phyloP scores from a whole-genome alignment of 2,888 invertebrate genomes.

The Polydrusus cervinus region DNA sequence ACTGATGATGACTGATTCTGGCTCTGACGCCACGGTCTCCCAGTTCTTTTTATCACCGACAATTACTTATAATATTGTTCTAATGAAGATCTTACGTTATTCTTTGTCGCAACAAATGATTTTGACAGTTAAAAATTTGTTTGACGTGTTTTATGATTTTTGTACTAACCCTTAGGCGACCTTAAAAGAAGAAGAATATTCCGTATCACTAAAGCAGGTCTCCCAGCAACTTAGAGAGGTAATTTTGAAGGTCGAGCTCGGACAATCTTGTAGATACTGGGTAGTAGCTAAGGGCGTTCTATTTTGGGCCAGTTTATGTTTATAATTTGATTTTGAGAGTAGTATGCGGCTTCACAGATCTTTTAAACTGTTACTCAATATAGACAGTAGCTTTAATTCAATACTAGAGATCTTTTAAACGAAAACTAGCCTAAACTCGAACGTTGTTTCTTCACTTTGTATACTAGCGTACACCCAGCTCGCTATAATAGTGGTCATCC shows the following conservation, averaged over 20 bases:
- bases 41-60: no score
- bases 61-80: no score
- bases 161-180: conserved; percentile 83
- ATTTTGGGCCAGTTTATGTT: conserved; percentile 2
- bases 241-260: conserved; percentile 67
- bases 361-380: no score
- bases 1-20: no score
- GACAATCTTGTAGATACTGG: conserved; percentile 38
- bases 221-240: conserved; percentile 96
- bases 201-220: conserved; percentile 91
- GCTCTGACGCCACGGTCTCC: no score
- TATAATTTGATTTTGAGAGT: background rate
- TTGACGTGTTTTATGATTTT: conserved; percentile 56
- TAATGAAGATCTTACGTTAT: conserved; percentile 14
- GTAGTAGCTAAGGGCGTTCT: background rate
- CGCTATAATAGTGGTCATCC: conserved; percentile 26
- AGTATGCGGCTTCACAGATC: no score
- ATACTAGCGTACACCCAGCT: conserved; percentile 23
- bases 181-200: conserved; percentile 95
- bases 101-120: conserved; percentile 1
- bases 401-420: background rate
- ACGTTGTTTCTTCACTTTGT: conserved; percentile 25
- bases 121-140: conserved; percentile 24
- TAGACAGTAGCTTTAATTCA: background rate
- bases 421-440: background rate